phyloP scores from a whole-genome alignment of 1,140 invertebrate species.

The Andrena cerasifolii region DNA sequence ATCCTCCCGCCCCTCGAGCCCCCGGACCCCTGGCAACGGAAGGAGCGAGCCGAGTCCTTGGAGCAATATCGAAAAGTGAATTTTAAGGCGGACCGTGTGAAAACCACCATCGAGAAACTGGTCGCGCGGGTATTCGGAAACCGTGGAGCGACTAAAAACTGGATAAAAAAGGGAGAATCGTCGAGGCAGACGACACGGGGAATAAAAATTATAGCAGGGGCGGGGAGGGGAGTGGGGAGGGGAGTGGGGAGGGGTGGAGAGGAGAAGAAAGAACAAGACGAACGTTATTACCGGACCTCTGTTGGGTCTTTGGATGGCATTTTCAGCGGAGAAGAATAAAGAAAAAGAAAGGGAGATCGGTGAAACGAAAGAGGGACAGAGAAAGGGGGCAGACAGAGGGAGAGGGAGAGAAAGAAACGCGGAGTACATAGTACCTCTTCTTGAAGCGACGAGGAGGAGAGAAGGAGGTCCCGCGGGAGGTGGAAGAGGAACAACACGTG shows the following conservation, averaged over 20 bases:
- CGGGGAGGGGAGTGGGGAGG: conserved; percentile 6
- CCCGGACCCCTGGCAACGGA: background rate
- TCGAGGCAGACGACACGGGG: background rate
- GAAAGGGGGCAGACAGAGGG: conserved; percentile 26
- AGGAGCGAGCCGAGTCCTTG: background rate
- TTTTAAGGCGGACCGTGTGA: conserved; percentile 12
- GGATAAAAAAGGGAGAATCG: background rate
- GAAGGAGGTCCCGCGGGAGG: conserved; percentile 37
- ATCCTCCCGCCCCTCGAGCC: too few relatives aligned
- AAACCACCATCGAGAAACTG: conserved; percentile 48
- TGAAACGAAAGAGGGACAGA: conserved; percentile 33
- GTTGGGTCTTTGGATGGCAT: conserved; percentile 63
- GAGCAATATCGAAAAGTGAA: background rate
- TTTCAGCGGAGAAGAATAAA: conserved; percentile 56
- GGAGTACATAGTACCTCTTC: conserved; percentile 69
- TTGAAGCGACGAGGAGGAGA: conserved; percentile 60
- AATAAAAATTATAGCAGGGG: conserved; percentile 53
- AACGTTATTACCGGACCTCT: conserved; percentile 23
- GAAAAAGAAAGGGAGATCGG: conserved; percentile 44
- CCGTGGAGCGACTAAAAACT: conserved; percentile 9
- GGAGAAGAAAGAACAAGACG: background rate
- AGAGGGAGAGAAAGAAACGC: conserved; percentile 28
- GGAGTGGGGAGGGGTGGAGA: background rate
- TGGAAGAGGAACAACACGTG: conserved; percentile 78
- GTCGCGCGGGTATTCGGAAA: conserved; percentile 21